Conservation (phyloP, 2,113 vertebrate genomes). For the Dissostichus mawsoni region DNA sequence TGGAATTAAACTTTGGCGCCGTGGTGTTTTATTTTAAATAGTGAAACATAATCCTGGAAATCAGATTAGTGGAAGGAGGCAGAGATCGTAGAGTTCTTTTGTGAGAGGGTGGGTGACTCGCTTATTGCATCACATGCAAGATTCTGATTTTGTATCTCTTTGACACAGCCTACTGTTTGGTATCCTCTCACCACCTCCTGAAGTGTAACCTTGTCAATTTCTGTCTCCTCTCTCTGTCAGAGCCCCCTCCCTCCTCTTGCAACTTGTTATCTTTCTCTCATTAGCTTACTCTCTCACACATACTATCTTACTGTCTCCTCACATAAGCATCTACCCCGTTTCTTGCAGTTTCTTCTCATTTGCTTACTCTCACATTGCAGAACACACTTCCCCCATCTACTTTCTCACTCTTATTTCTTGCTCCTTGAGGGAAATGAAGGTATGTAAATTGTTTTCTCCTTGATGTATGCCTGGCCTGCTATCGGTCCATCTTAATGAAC, state of each 20-base stretch:
- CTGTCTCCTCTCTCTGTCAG: conserved; percentile 33
- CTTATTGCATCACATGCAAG: conserved; percentile 50
- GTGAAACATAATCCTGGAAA: conserved; percentile 37
- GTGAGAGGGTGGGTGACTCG: not conserved
- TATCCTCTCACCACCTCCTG: conserved; percentile 65
- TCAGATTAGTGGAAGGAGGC: conserved; percentile 38
- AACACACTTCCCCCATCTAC: not conserved
- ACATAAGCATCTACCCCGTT: conserved; percentile 31
- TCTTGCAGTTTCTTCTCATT: conserved; percentile 33
- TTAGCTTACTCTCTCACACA: conserved; percentile 43
- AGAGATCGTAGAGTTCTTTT: conserved; percentile 3
- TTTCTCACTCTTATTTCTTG: conserved; percentile 33
- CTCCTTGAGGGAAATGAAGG: conserved; percentile 54
- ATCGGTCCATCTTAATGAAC: conserved; percentile 65
- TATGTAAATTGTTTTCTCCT: conserved; percentile 75
- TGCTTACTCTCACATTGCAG: not conserved
- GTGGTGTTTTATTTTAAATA: conserved; percentile 34
- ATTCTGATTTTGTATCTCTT: conserved; percentile 41
- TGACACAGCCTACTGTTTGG: conserved; percentile 60
- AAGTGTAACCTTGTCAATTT: conserved; percentile 58
- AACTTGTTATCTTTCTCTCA: conserved; percentile 54
- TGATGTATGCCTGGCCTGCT: conserved; percentile 42
- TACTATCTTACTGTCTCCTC: conserved; percentile 6
- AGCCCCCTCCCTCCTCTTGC: not conserved
- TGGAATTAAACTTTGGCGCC: conserved; percentile 29